Base-by-base conservation (phyloP, 2,888 invertebrate genomes). In the Synanthedon formicaeformis region DNA sequence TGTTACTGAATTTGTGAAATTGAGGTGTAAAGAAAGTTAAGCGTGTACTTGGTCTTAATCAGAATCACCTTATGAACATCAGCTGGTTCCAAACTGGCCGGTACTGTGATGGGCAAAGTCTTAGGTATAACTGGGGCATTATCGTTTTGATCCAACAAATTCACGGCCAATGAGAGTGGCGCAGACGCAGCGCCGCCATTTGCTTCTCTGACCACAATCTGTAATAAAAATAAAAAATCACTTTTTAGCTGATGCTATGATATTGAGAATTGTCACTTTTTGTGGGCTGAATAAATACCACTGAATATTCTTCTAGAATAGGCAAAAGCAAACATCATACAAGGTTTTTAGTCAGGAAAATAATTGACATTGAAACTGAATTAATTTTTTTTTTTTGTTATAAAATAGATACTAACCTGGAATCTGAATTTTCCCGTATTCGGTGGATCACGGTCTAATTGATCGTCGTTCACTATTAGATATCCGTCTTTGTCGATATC, bases 371-470 rank as follows among this genome's bases (percentile, higher is more conserved):
- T 27, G 6, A 6, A 27, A 8, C 27, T 27, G 8, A 27, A 27
- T 27, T 27, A 16, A 16, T 2, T 16, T 16, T 1, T 16, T 16
- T 1, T 16, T 16, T 16, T 16, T 16, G 16, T 16, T n/a, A n/a
- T n/a, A n/a, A n/a, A 16, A 16, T 16, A 16, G 16, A 16, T 16
- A 61, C 63, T 69, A 67, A 91, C 91, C 87, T 96, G 96, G 75
- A 96, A 96, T 65, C 94, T 92, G 69, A 94, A 95, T 68, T 92
- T 92, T 23, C 94, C 94, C 0, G 93, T 92, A 69, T 93, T 95
- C 0, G 96, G 96, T 1, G 94, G 93, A 80, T 96, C 96, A 40
- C 96, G 89, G 72, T 96, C 96, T 49, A 97, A 84, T 67, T 92
- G 92, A 63, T 95, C 94, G 66, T 95, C 93, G 67, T 93, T 94